phyloP scores from a whole-genome alignment of 2,113 vertebrate genomes.

The Cyphomyrus discorhynchus region DNA sequence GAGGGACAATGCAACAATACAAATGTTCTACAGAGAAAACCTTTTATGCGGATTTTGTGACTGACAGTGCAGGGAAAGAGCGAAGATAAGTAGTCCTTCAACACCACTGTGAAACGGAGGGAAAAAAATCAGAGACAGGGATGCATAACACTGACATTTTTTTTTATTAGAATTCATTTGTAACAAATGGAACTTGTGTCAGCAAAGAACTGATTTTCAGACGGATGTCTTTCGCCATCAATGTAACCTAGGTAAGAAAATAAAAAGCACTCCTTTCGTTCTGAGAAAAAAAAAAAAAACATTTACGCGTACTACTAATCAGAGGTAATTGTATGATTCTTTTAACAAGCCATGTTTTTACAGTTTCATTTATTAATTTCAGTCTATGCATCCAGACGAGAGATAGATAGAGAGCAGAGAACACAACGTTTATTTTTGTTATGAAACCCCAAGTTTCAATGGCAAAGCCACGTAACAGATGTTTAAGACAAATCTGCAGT shows the following conservation, averaged over 20 bases:
- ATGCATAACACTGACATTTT: conserved; percentile 99
- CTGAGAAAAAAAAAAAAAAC: conserved; percentile 68
- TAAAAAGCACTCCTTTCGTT: conserved; percentile 99
- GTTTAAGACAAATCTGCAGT: conserved; percentile 75
- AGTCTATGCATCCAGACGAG: conserved; percentile 99
- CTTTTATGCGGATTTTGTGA: not conserved
- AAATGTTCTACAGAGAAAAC: not conserved
- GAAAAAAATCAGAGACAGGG: conserved; percentile 63
- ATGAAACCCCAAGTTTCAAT: conserved; percentile 95
- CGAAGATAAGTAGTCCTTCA: conserved; percentile 33
- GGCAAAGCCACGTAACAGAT: conserved; percentile 89
- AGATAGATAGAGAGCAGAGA: conserved; percentile 88
- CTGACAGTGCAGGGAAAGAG: not conserved
- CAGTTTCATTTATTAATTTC: conserved; percentile 78
- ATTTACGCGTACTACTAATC: conserved; percentile 98
- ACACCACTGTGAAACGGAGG: conserved; percentile 36
- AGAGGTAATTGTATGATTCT: conserved; percentile 97
- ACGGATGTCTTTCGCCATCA: conserved; percentile 98
- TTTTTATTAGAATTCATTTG: conserved; percentile 99
- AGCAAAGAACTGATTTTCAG: conserved; percentile 99
- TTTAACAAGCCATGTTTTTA: conserved; percentile 88
- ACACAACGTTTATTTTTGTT: conserved; percentile 93
- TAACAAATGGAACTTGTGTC: conserved; percentile 99
- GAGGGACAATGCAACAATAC: not conserved
- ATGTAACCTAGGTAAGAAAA: conserved; percentile 99